Percentiles rank a stretch among this genome's conserved stretches.
These are phyloP conservation scores for Rhagologus leucostigma DNA, from an alignment of 2,113 vertebrate species.

Conservation along the genomic window DNA sequence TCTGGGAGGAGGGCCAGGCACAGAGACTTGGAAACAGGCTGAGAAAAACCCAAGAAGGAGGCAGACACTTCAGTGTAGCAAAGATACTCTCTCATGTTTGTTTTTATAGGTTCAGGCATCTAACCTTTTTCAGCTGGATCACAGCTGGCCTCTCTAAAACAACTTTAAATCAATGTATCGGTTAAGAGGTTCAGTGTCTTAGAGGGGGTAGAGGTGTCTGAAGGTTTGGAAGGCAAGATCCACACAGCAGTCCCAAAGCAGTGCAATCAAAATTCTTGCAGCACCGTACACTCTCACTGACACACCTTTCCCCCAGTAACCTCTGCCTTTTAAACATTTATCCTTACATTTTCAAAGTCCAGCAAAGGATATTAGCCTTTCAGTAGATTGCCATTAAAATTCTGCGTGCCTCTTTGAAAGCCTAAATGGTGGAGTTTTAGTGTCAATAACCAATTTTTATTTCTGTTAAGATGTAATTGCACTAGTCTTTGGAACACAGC, in stretches of 20 bases:
- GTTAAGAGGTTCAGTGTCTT: slow-evolving; percentile 48
- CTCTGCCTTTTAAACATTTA: slow-evolving; percentile 28
- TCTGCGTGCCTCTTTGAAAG: not conserved
- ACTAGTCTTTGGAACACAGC: not conserved
- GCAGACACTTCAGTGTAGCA: not conserved
- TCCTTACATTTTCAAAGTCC: slow-evolving; percentile 24
- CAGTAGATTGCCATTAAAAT: slow-evolving; percentile 7
- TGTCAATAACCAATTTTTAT: not conserved
- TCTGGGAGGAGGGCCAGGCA: not conserved
- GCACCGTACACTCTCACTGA: not conserved
- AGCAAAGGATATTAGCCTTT: not conserved
- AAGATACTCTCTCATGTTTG: not conserved
- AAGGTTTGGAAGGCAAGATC: slow-evolving; percentile 24
- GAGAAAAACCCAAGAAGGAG: not conserved
- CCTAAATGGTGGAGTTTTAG: not conserved
- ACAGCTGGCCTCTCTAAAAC: slow-evolving; percentile 1
- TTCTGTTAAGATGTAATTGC: not conserved
- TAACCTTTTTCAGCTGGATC: slow-evolving; percentile 26
- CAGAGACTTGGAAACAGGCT: not conserved
- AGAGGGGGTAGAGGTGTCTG: not conserved
- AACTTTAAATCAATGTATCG: slow-evolving; percentile 19
- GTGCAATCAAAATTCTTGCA: slow-evolving; percentile 8
- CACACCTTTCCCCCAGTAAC: slow-evolving; percentile 28
- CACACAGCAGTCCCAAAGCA: not conserved
- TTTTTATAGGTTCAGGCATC: slow-evolving; percentile 23